Percentiles rank a stretch among this genome's conserved stretches.
These are phyloP conservation scores for Trigoniulus corallinus DNA, from an alignment of 1,140 invertebrate species.

Conservation along the genomic window DNA sequence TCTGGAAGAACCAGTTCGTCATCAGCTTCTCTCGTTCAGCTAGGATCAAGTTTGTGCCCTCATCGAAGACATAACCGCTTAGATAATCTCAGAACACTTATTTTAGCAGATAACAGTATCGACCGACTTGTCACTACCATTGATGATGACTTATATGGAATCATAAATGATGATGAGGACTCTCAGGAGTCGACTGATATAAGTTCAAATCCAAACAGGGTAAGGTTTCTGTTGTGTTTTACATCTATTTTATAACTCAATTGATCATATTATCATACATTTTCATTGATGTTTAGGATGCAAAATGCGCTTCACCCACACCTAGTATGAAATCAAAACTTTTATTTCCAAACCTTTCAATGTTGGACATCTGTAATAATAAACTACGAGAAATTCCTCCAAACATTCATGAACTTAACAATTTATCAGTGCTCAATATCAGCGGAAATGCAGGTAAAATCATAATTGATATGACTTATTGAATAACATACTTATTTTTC, in stretches of 20 bases:
- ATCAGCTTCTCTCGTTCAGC: constrained; percentile 7
- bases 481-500: not conserved
- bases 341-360: constrained; percentile 83
- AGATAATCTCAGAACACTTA: constrained; percentile 60
- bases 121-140: constrained; percentile 34
- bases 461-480: too few species aligned
- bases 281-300: not conserved
- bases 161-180: constrained; percentile 21
- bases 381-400: constrained; percentile 57
- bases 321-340: constrained; percentile 30
- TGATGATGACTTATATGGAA: not conserved
- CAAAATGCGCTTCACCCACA: not conserved
- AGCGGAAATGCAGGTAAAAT: constrained; percentile 58
- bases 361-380: constrained; percentile 89
- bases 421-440: constrained; percentile 85
- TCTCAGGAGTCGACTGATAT: constrained; percentile 29
- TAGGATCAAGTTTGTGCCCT: constrained; percentile 33
- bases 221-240: not conserved
- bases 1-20: constrained; percentile 8
- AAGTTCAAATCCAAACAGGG: not conserved
- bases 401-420: constrained; percentile 66
- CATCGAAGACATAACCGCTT: constrained; percentile 65
- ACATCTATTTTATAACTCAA: not conserved
- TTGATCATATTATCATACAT: not conserved
- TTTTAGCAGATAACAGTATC: constrained; percentile 70